Evolutionary conservation across 2,113 vertebrate species (phyloP).

Genomic region (Notarius quadriscutis): DNA sequence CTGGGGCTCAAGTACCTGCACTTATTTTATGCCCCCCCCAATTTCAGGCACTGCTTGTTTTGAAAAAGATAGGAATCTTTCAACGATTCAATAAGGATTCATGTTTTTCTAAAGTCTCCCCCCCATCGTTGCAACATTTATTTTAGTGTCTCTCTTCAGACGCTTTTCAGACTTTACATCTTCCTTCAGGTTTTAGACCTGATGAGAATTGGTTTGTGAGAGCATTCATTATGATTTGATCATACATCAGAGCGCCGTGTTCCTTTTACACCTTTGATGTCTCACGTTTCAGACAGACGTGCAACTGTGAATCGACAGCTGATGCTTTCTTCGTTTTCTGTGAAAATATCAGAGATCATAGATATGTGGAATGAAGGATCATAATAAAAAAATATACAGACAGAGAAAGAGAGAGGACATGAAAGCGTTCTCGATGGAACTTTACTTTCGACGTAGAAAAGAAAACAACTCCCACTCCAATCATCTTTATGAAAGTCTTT

Average conservation of each 20-base stretch:
- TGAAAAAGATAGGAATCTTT: background rate
- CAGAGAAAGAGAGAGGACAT: conserved; percentile 13
- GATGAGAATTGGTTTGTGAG: background rate
- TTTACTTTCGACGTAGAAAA: conserved; percentile 27
- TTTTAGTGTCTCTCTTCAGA: background rate
- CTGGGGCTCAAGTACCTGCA: background rate
- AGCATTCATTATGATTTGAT: conserved; percentile 17
- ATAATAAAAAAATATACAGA: conserved; percentile 32
- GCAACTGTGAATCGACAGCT: conserved; percentile 16
- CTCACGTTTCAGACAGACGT: conserved; percentile 4
- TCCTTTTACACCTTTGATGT: conserved; percentile 36
- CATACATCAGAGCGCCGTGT: background rate
- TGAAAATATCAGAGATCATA: conserved; percentile 34
- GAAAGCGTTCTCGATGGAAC: conserved; percentile 42
- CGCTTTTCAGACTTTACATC: background rate
- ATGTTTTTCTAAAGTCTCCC: background rate
- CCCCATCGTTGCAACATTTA: background rate
- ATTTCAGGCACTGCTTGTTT: background rate
- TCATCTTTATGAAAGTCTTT: conserved; percentile 52
- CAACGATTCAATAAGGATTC: background rate
- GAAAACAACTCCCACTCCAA: conserved; percentile 47
- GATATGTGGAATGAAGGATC: conserved; percentile 27
- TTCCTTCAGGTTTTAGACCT: background rate
- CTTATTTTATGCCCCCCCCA: background rate
- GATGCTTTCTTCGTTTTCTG: conserved; percentile 23